Base-by-base conservation (phyloP, 2,113 vertebrate species). In the Drymodes brunneopygia region DNA sequence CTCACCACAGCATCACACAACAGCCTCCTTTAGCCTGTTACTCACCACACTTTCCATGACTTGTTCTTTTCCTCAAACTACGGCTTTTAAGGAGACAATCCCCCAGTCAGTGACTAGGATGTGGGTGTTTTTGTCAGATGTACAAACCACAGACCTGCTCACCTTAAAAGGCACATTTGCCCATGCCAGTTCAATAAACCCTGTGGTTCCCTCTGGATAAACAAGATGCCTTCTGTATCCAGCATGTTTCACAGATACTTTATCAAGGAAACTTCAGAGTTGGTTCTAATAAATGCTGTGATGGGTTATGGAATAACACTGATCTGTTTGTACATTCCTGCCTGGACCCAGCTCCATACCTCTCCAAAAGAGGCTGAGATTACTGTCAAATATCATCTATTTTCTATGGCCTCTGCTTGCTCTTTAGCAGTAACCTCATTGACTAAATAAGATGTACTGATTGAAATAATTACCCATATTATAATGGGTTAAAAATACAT, bases 11-110 rank as follows among this genome's bases (percentile, higher is more conserved):
- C 45, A 45, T 44, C 89, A 64, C 92, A 91, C 91, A 94, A 91
- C 0, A 36, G 64, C 35, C 77, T 64, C 72, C 56, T 91, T 95
- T 62, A 96, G 77, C 33, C 62, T 35, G 16, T 86, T 86, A 67
- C 86, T 94, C 91, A 87, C 86, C 92, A 91, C 53, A 51, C 78
- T 89, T 83, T 60, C 77, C 91, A 74, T 44, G 57, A 75, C 69
- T 90, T 90, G 83, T 38, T 35, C 72, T 87, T 75, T 38, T 86
- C 87, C 71, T 74, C 89, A 51, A 4, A 29, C 73, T 62, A 71
- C 28, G 15, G 47, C 56, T 86, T 86, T 88, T 54, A 78, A 86
- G 78, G 81, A 84, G 27, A 66, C 27, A 81, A 61, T 17, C n/a
- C 48, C 79, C 72, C 38, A 29, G 11, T 60, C 73, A 79, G 57